Evolutionary conservation across 1,140 invertebrate genomes (phyloP).

Genomic region (Hypsibius dujardini): DNA sequence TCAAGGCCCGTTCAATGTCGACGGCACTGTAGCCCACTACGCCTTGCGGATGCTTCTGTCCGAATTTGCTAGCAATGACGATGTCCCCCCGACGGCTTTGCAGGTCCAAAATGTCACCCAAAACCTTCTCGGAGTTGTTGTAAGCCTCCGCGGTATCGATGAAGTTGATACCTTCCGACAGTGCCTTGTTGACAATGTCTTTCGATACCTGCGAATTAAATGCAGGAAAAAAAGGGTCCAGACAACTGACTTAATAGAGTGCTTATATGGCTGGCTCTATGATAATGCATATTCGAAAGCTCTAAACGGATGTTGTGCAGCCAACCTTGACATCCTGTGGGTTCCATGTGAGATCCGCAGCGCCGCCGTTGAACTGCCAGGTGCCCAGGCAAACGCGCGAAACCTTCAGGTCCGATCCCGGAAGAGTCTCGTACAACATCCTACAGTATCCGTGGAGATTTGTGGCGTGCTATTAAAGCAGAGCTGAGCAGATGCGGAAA

Average conservation of each 20-base stretch:
- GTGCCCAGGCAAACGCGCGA: constrained; percentile 29
- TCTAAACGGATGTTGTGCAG: no score
- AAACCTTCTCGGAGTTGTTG: constrained; percentile 29
- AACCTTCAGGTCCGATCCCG: constrained; percentile 29
- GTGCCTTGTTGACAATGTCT: constrained; percentile 31
- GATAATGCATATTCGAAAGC: no score
- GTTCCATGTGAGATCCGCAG: constrained; percentile 27
- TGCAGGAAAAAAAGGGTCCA: not conserved
- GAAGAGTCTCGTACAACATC: constrained; percentile 22
- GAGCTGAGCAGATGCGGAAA: no score
- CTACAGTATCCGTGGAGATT: no score
- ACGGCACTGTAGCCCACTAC: constrained; percentile 28
- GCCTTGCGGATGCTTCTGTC: constrained; percentile 19
- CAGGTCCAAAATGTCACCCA: constrained; percentile 27
- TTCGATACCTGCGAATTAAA: constrained; percentile 30
- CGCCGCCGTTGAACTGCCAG: constrained; percentile 30
- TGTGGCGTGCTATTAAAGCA: no score
- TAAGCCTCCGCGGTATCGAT: constrained; percentile 34
- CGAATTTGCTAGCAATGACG: constrained; percentile 31
- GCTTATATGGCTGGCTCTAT: no score
- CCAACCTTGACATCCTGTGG: constrained; percentile 27
- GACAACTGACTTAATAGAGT: no score
- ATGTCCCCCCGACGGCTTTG: constrained; percentile 27
- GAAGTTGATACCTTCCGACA: constrained; percentile 31
- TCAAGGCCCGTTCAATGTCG: constrained; percentile 30